phyloP scores from a whole-genome alignment of 2,797 vertebrate species.

The Mastacembelus armatus region DNA sequence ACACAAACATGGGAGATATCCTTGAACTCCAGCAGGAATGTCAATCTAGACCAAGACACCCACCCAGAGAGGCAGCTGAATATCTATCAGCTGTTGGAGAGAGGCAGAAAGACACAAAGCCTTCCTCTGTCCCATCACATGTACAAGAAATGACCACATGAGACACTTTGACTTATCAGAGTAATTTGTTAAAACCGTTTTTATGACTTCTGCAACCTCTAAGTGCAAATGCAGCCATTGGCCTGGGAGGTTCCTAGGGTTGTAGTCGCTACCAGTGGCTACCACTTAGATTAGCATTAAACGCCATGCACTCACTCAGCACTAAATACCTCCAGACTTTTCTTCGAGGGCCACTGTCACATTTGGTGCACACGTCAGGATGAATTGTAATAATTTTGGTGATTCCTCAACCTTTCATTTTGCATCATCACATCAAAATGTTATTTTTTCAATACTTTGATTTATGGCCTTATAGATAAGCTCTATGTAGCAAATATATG shows the following conservation, averaged over 20 bases:
- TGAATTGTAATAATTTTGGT: too few relatives aligned
- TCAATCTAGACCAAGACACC: slow-evolving; percentile 74
- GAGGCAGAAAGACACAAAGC: slow-evolving; percentile 46
- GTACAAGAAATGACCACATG: not conserved
- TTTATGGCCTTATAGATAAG: too few relatives aligned
- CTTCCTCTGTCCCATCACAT: slow-evolving; percentile 53
- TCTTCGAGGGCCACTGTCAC: too few relatives aligned
- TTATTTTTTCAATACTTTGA: too few relatives aligned
- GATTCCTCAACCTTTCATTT: too few relatives aligned
- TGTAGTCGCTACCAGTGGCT: too few relatives aligned
- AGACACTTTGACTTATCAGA: not conserved
- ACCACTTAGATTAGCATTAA: too few relatives aligned
- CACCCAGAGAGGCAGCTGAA: slow-evolving; percentile 70
- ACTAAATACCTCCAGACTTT: too few relatives aligned
- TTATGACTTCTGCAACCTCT: slow-evolving; percentile 27
- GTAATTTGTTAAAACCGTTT: slow-evolving; percentile 12
- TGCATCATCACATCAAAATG: too few relatives aligned
- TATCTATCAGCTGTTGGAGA: slow-evolving; percentile 49
- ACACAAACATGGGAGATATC: slow-evolving; percentile 82
- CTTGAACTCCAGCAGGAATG: slow-evolving; percentile 81
- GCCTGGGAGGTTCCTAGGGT: not conserved
- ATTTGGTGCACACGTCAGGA: too few relatives aligned
- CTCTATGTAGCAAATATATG: too few relatives aligned
- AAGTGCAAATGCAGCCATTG: not conserved
- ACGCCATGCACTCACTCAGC: too few relatives aligned